Evolutionary conservation across 2,888 invertebrate genomes (phyloP).

Genomic region (Meliscaeva auricollis): DNA sequence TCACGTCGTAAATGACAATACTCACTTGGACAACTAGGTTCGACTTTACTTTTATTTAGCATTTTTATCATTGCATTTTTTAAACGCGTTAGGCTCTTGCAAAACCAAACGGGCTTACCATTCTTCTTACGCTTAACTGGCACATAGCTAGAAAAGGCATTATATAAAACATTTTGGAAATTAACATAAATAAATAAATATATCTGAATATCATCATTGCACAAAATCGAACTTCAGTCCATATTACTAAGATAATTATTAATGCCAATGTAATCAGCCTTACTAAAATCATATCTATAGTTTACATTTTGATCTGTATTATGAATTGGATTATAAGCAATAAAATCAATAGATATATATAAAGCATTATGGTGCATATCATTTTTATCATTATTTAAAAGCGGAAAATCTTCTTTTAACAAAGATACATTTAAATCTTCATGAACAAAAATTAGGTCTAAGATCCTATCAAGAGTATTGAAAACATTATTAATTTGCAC

Average conservation of each 20-base stretch:
- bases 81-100: too few relatives aligned
- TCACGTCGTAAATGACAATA: too few relatives aligned
- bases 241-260: conserved; percentile 9
- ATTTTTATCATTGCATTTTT: too few relatives aligned
- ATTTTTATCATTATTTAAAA: conserved; percentile 15
- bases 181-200: not conserved
- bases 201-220: not conserved
- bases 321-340: not conserved
- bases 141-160: not conserved
- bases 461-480: too few relatives aligned
- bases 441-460: too few relatives aligned
- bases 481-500: too few relatives aligned
- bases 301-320: not conserved
- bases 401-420: conserved; percentile 9
- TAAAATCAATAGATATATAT: conserved; percentile 18
- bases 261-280: not conserved
- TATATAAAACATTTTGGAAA: not conserved
- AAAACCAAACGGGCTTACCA: too few relatives aligned
- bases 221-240: not conserved
- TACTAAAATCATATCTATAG: conserved; percentile 8
- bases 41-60: too few relatives aligned
- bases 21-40: too few relatives aligned
- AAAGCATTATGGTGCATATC: conserved; percentile 13
- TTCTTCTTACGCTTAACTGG: too few relatives aligned
- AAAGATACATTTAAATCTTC: too few relatives aligned